Evolutionary conservation across 1,140 invertebrate species (phyloP).

Genomic region (Diachasma alloeum): DNA sequence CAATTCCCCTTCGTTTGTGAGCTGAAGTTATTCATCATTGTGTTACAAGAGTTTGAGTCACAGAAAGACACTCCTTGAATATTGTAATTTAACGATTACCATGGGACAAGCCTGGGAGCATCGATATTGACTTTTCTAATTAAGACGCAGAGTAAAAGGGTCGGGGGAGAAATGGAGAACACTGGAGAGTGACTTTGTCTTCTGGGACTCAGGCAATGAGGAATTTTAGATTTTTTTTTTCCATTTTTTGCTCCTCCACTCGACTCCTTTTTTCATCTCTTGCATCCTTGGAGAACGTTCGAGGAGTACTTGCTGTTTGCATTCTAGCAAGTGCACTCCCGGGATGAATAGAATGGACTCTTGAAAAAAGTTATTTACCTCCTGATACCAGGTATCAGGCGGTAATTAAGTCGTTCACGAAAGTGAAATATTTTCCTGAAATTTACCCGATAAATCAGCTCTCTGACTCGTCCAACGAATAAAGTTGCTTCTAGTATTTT

Average conservation of each 20-base stretch:
- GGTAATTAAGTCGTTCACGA: not conserved
- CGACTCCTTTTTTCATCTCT: not conserved
- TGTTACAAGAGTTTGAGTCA: slow-evolving; percentile 1
- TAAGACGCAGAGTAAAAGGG: slow-evolving; percentile 36
- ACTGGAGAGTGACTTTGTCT: not conserved
- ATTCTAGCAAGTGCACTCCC: not conserved
- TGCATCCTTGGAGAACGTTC: slow-evolving; percentile 2
- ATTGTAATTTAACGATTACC: slow-evolving; percentile 36
- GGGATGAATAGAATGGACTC: slow-evolving; percentile 4
- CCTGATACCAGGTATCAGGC: not conserved
- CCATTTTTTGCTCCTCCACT: not conserved
- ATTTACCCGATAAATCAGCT: not conserved
- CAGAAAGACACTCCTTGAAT: slow-evolving; percentile 20
- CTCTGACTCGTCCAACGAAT: not conserved
- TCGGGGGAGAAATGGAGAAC: slow-evolving; percentile 5
- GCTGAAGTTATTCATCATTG: not conserved
- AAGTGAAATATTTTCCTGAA: not conserved
- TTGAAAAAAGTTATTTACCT: slow-evolving; percentile 4
- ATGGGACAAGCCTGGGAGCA: slow-evolving; percentile 15
- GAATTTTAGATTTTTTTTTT: slow-evolving; percentile 5
- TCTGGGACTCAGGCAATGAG: not conserved
- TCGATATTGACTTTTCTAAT: slow-evolving; percentile 51
- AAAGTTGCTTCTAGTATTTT: not conserved
- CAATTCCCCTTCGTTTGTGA: slow-evolving; percentile 6
- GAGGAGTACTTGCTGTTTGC: not conserved